phyloP scores from a whole-genome alignment of 2,113 vertebrate genomes.

The Gopherus flavomarginatus region DNA sequence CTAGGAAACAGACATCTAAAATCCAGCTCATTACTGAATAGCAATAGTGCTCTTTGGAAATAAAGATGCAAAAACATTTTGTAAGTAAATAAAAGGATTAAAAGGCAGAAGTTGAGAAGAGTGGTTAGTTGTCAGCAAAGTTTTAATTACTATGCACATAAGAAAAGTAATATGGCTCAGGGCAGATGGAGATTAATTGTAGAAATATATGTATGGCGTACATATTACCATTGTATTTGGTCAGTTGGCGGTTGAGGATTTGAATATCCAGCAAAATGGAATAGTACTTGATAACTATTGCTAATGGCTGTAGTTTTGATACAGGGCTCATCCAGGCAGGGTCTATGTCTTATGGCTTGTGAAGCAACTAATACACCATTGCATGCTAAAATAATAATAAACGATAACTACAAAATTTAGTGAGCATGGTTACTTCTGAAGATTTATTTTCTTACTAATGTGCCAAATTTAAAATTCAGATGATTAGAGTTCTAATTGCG shows the following conservation, averaged over 20 bases:
- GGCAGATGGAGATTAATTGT: not conserved
- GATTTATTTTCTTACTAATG: not conserved
- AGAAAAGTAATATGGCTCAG: not conserved
- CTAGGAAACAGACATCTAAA: not conserved
- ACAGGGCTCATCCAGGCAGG: not conserved
- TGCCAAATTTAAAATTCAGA: not conserved
- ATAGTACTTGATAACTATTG: not conserved
- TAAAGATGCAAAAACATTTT: slow-evolving; percentile 32
- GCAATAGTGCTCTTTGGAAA: not conserved
- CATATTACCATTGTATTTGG: not conserved
- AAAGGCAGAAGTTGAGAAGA: not conserved
- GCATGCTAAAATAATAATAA: not conserved
- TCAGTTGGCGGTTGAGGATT: not conserved
- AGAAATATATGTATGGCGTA: not conserved
- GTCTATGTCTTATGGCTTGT: not conserved
- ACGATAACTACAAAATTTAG: not conserved
- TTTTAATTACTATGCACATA: not conserved
- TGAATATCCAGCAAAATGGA: not conserved
- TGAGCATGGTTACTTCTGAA: not conserved
- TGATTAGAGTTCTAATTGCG: not conserved
- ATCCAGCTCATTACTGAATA: not conserved
- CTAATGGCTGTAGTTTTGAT: not conserved
- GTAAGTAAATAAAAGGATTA: not conserved
- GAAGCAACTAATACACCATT: not conserved
- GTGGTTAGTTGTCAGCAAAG: not conserved